Evolutionary conservation across 2,888 invertebrate genomes (phyloP), one percentile per base, ranked within the genome.

Genomic region (Drosophila algonquin): DNA sequence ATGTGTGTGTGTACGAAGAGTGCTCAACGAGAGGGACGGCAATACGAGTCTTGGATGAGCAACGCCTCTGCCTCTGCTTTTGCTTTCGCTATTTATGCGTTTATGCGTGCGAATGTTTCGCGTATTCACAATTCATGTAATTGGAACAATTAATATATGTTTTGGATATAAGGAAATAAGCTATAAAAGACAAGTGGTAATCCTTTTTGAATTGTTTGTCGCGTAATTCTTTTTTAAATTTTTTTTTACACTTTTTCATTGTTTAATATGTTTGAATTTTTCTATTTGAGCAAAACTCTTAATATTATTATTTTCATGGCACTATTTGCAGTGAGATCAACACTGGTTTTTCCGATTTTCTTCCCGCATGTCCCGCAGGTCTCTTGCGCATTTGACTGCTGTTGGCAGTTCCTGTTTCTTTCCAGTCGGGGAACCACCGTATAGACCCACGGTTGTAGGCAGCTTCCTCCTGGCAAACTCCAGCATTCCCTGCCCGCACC

Each of bases 1-100:
- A 40, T 45, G 51, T 24, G 56, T 54, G 57, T 51, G 50, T 30
- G 30, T 30, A 8, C 8, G 59, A 62, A 53, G 68, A 72, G 77
- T 55, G 70, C 53, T 56, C 45, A 52, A 69, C 62, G 53, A 47
- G 46, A 64, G 60, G 44, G 67, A 51, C 65, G 59, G 54, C 58
- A 63, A 30, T 16, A 58, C 27, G 35, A 18, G 10, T 46, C 6
- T 16, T 6, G 9, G 21, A 58, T n/a, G 35, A 27, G 10, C 59
- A 10, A 8, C 3, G 9, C 65, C 14, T 6, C 14, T 24, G 40
- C 52, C 47, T 14, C 32, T 5, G 10, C 9, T 45, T 24, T 24
- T 24, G 40, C 52, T 53, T 10, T 45, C 3, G 10, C 9, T 50
- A 65, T 65, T 56, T 67, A 45, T 32, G 45, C 45, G 40, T 40